phyloP scores from a whole-genome alignment of 2,113 vertebrate genomes.

The Seriola dumerili region DNA sequence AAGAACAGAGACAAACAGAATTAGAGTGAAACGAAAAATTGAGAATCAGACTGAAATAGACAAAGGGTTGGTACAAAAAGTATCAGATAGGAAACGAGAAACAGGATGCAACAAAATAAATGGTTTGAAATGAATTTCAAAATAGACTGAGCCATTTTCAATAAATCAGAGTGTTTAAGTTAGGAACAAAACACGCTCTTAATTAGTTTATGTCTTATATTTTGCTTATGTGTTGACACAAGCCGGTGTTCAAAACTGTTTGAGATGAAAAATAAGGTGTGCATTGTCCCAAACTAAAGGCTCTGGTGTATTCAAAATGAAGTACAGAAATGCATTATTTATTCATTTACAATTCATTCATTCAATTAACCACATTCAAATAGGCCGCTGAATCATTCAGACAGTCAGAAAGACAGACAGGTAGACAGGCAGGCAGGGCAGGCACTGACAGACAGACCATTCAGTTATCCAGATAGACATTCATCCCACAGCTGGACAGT shows the following conservation, averaged over 20 bases:
- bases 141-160: slow-evolving; percentile 19
- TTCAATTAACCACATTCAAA: neutral
- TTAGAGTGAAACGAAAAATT: slow-evolving; percentile 35
- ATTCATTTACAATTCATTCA: slow-evolving; percentile 19
- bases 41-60: slow-evolving; percentile 39
- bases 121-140: slow-evolving; percentile 34
- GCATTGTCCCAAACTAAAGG: slow-evolving; percentile 41
- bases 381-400: neutral
- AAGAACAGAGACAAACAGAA: slow-evolving; percentile 48
- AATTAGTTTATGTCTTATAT: neutral
- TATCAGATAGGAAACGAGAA: slow-evolving; percentile 31
- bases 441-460: slow-evolving; percentile 45
- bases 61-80: slow-evolving; percentile 27
- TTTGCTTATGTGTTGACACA: slow-evolving; percentile 3
- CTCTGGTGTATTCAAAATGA: slow-evolving; percentile 39
- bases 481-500: slow-evolving; percentile 55
- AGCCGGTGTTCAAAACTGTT: neutral
- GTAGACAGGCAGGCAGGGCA: slow-evolving; percentile 31
- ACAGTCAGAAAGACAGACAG: neutral
- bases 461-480: slow-evolving; percentile 48
- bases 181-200: slow-evolving; percentile 24
- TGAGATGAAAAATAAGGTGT: neutral
- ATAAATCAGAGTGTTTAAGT: slow-evolving; percentile 37
- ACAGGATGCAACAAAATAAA: slow-evolving; percentile 44
- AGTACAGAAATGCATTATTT: slow-evolving; percentile 7